Conservation (phyloP, 2,113 vertebrate species). For the Mesembrinibis cayennensis region DNA sequence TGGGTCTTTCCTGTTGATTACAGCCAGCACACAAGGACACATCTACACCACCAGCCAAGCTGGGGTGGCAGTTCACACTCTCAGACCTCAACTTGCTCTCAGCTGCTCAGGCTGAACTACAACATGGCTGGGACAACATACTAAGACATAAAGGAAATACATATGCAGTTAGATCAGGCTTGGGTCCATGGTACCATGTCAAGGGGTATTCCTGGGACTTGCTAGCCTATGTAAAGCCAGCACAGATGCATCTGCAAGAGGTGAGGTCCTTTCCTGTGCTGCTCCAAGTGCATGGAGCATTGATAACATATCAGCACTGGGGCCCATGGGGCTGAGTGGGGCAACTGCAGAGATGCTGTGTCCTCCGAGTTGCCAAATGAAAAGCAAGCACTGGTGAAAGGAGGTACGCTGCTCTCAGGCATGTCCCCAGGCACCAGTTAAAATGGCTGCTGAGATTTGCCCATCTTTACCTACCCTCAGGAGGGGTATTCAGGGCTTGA, state of each 20-base stretch:
- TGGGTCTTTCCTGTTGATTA: background rate
- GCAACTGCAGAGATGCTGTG: background rate
- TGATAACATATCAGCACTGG: background rate
- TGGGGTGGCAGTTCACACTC: background rate
- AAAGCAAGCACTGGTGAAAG: background rate
- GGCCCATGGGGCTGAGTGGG: background rate
- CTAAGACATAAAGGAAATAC: background rate
- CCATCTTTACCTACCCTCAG: background rate
- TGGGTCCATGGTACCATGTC: rapidly evolving
- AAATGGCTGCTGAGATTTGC: background rate
- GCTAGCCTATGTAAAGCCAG: background rate
- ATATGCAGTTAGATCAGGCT: background rate
- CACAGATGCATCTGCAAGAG: background rate
- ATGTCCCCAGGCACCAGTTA: background rate
- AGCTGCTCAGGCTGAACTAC: background rate
- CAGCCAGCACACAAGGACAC: background rate
- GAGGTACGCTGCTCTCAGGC: background rate
- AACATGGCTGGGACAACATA: rapidly evolving
- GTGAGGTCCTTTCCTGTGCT: background rate
- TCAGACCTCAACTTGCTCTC: background rate
- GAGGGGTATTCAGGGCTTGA: background rate
- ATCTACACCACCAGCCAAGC: background rate
- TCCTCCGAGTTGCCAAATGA: background rate
- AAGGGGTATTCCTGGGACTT: background rate
- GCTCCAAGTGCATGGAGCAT: background rate